phyloP scores from a whole-genome alignment of 2,888 invertebrate genomes.

The Hipparchia semele region DNA sequence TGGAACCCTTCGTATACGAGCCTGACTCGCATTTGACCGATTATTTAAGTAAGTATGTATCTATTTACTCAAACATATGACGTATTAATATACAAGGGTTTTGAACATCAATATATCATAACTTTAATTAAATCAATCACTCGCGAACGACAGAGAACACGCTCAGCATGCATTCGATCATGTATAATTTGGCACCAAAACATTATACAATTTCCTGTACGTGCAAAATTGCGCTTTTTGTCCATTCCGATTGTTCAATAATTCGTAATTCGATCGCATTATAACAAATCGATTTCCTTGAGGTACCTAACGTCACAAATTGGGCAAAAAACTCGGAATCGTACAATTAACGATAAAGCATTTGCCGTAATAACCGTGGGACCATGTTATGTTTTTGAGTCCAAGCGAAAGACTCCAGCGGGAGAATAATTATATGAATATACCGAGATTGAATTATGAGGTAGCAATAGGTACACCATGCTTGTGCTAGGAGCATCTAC shows the following conservation, averaged over 20 bases:
- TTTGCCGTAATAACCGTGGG: constrained; percentile 75
- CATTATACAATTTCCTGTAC: constrained; percentile 43
- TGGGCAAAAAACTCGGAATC: constrained; percentile 63
- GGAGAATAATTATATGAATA: background rate
- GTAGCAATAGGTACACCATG: too few relatives aligned
- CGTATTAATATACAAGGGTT: background rate
- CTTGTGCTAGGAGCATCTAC: too few relatives aligned
- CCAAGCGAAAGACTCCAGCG: constrained; percentile 48
- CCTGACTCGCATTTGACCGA: too few relatives aligned
- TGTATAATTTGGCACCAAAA: constrained; percentile 40
- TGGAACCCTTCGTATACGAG: too few relatives aligned
- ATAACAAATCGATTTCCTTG: constrained; percentile 71
- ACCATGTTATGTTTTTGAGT: constrained; percentile 45
- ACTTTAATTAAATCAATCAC: background rate
- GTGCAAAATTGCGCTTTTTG: constrained; percentile 45
- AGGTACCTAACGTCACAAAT: constrained; percentile 51
- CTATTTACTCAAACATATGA: too few relatives aligned
- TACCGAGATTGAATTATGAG: too few relatives aligned
- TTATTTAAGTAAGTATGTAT: background rate
- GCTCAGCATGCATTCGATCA: constrained; percentile 20
- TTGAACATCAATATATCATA: background rate
- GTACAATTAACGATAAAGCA: constrained; percentile 77
- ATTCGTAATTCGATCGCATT: constrained; percentile 63
- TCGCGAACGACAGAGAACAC: constrained; percentile 4
- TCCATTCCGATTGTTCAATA: constrained; percentile 45